Conservation (phyloP, 2,113 vertebrate species). For the Scatophagus argus region DNA sequence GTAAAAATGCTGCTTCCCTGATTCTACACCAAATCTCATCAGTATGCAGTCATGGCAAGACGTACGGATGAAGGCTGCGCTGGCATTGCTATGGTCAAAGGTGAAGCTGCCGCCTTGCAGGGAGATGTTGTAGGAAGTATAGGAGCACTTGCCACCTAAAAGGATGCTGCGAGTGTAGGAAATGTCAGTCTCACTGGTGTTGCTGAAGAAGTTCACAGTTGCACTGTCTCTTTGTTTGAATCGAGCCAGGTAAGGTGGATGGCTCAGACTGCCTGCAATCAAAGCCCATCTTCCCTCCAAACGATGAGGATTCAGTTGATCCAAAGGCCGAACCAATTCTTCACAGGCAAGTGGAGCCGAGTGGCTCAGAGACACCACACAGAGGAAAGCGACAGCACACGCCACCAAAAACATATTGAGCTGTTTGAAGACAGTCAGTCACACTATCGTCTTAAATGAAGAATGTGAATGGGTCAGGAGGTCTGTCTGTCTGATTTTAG, state of each 20-base stretch:
- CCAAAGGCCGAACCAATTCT: constrained; percentile 41
- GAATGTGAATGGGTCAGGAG: not conserved
- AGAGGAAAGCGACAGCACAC: constrained; percentile 18
- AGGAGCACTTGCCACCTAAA: not conserved
- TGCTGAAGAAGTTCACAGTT: constrained; percentile 23
- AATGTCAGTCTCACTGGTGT: not conserved
- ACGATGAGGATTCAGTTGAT: not conserved
- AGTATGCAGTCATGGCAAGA: constrained; percentile 57
- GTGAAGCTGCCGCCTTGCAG: constrained; percentile 56
- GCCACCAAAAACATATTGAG: constrained; percentile 38
- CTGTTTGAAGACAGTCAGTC: not conserved
- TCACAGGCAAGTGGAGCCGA: constrained; percentile 57
- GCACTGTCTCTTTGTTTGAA: constrained; percentile 60
- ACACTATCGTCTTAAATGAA: not conserved
- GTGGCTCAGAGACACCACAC: constrained; percentile 13
- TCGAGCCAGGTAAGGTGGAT: constrained; percentile 4
- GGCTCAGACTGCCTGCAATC: constrained; percentile 55
- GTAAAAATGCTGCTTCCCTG: constrained; percentile 31
- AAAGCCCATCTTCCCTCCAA: constrained; percentile 57
- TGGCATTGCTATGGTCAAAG: constrained; percentile 23
- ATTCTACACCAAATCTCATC: constrained; percentile 21
- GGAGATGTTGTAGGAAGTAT: constrained; percentile 34
- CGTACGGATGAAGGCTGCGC: constrained; percentile 1
- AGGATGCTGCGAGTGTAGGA: constrained; percentile 25
- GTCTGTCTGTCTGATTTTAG: constrained; percentile 24